Base-by-base conservation (phyloP, 2,888 invertebrate genomes). In the Parapristionchus giblindavisi region DNA sequence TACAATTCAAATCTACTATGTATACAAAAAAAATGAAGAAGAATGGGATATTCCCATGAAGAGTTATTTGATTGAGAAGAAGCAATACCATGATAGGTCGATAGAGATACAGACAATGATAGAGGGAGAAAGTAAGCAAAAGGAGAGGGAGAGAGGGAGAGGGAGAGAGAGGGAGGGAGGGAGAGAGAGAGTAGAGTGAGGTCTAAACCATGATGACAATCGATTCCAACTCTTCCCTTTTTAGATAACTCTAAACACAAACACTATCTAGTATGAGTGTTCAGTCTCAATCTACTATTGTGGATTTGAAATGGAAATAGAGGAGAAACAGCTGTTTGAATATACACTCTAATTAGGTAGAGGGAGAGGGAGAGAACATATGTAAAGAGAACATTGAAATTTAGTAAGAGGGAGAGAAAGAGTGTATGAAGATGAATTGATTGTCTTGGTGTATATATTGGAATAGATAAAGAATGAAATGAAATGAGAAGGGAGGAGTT, bases 101-200 rank as follows among this genome's bases (percentile, higher is more conserved):
- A 48, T 14, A 11, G 21, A 48, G 48, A 48, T 21, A 21, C 48
- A 48, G 21, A 11, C 48, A 61, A 63, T 63, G 38, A n/a, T 36
- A 40, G 40, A 27, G 36, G 40, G 48, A 36, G 65, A 65, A 32
- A 65, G 65, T 48, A 29, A 65, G 65, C 21, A 24, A 11, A 43
- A 65, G 3, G 66, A 24, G 60, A 60, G n/a, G 24, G 34, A 32
- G 48, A 14, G 21, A 21, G 51, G 29, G 48, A 52, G n/a, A 51
- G 51, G 36, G n/a, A 43, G 54, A 32, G 60, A 58, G 40, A 54
- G 60, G 32, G 60, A 60, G 72, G 27, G 54, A 38, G 70, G 32
- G 68, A 27, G 38, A 27, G 70, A 17, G 40, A 54, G 54, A 14
- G 70, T 6, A 54, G 36, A 24, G n/a, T 24, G 40, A 17, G 43